phyloP scores from a whole-genome alignment of 2,888 invertebrate genomes.

The Venusia cambrica region DNA sequence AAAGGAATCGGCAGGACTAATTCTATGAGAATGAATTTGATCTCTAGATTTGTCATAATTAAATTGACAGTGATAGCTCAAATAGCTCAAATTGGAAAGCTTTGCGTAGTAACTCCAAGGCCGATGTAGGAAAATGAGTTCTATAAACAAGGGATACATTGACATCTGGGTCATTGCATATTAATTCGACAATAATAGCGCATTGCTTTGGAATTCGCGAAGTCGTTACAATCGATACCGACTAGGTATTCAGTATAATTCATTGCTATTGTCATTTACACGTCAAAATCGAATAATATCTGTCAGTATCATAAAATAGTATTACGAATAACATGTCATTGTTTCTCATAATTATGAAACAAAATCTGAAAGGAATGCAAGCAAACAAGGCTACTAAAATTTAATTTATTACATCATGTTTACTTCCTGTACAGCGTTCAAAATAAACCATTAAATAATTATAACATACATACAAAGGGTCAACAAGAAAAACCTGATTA shows the following conservation, averaged over 20 bases:
- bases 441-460: constrained; percentile 4
- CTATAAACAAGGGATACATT: no score
- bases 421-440: neutral
- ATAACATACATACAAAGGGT: constrained; percentile 7
- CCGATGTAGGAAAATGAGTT: no score
- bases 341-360: constrained; percentile 1
- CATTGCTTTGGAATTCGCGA: constrained; percentile 1
- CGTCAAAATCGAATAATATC: constrained; percentile 3
- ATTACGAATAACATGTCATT: constrained; percentile 1
- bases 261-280: constrained; percentile 8
- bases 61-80: no score
- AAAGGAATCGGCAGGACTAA: no score
- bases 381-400: neutral
- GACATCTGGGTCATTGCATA: constrained; percentile 14
- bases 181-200: neutral
- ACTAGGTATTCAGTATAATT: constrained; percentile 8
- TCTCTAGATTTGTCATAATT: no score
- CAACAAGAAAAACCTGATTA: constrained; percentile 10
- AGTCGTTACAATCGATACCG: constrained; percentile 1
- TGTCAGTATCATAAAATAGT: neutral
- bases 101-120: no score
- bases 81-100: no score
- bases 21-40: no score
- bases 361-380: constrained; percentile 5
- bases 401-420: no score